These are phyloP conservation scores for Sinopyrophorus schimmeli DNA, from an alignment of 2,888 invertebrate species.

Conservation along the genomic window DNA sequence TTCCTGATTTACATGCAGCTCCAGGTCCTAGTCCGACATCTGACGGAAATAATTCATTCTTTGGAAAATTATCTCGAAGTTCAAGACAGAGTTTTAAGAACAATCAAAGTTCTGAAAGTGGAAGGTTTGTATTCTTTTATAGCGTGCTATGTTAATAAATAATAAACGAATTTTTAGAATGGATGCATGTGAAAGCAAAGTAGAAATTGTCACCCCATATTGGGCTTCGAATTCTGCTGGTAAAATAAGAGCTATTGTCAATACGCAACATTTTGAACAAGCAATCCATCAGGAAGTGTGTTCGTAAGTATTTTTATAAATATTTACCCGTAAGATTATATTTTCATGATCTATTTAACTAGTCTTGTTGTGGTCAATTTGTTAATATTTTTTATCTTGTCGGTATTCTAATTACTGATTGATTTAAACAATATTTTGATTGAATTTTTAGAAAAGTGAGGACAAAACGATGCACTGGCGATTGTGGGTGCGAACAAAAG, in stretches of 20 bases:
- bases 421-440: too few relatives aligned
- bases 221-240: slow-evolving; percentile 94
- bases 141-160: not conserved
- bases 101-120: slow-evolving; percentile 59
- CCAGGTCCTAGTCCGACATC: slow-evolving; percentile 55
- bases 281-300: slow-evolving; percentile 95
- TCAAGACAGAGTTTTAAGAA: slow-evolving; percentile 60
- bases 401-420: not conserved
- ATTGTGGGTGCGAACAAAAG: slow-evolving; percentile 90
- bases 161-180: slow-evolving; percentile 65
- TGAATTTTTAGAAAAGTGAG: slow-evolving; percentile 69
- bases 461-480: slow-evolving; percentile 80
- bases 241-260: slow-evolving; percentile 88
- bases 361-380: too few relatives aligned
- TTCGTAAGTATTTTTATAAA: slow-evolving; percentile 76
- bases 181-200: slow-evolving; percentile 89
- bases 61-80: slow-evolving; percentile 58
- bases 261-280: slow-evolving; percentile 93
- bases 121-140: slow-evolving; percentile 51
- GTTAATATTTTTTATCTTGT: not conserved
- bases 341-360: too few relatives aligned
- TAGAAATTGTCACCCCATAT: slow-evolving; percentile 91
- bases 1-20: slow-evolving; percentile 63
- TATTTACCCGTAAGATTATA: too few relatives aligned
- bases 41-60: slow-evolving; percentile 59